Base-by-base conservation (phyloP, 2,797 vertebrate species). In the Brotogeris chrysoptera region DNA sequence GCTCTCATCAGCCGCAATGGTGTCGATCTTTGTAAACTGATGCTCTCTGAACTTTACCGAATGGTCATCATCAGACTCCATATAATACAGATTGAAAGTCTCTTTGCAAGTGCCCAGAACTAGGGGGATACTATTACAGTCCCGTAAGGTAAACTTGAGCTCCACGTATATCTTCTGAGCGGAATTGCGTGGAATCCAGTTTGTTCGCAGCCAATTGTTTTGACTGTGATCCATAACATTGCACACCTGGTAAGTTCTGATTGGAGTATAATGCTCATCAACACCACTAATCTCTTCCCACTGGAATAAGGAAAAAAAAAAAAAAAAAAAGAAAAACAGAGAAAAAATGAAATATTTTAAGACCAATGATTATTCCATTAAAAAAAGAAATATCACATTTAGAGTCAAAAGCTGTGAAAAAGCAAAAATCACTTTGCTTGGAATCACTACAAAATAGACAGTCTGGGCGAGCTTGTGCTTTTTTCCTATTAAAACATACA, bases 281-380 rank as follows among this genome's bases (percentile, higher is more conserved):
- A 99, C 99, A 53, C 99, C 99, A 60, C 99, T 99, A 95, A 99
- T 99, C 97, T 99, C 99, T 98, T 99, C 99, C 99, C 99, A 99
- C 99, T 99, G 97, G 16, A 55, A 68, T 83, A 94, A 97, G 83
- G 10, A 91, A 63, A 5, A n/a, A 19, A 6, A 39, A 16, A 36
- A 91, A 63, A 5, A n/a, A 19, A 6, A 39, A 16, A 18, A 11
- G 63, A 49, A 90, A 89, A 25, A 41, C 13, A 86, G 59, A 46
- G 92, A 92, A 49, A 24, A 69, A 66, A 69, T 10, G 46, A 87
- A 38, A 41, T 53, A 60, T 32, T 86, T 82, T 91, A 89, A 91
- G 36, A 70, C 73, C 66, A 17, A 38, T 61, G 20, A 77, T n/a
- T 70, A 44, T 10, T 11, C 9, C 24, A 55, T 39, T 11, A 70